These are phyloP conservation scores for Amblyjoppa proteus DNA, from an alignment of 2,888 invertebrate genomes.

Conservation along the genomic window DNA sequence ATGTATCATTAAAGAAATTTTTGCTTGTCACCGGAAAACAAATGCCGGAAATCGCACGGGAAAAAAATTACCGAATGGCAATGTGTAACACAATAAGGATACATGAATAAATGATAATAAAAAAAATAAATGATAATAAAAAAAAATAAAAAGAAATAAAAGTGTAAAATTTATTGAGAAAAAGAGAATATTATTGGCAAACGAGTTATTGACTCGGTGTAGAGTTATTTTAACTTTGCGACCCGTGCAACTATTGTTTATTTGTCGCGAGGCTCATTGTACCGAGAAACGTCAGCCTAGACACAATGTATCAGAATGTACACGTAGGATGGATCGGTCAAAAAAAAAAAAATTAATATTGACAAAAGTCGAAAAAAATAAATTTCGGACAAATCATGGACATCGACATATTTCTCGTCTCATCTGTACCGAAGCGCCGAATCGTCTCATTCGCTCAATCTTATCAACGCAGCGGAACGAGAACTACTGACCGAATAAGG, in stretches of 20 bases:
- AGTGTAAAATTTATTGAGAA: not conserved
- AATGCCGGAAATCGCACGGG: not conserved
- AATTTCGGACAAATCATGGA: not conserved
- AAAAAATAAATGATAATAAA: not conserved
- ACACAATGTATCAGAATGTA: not conserved
- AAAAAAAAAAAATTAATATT: not conserved
- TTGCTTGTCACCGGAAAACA: not conserved
- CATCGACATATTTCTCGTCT: not conserved
- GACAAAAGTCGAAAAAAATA: not conserved
- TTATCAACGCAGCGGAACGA: not conserved
- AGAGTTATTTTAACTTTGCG: constrained; percentile 41
- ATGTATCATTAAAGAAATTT: not conserved
- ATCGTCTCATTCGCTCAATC: not conserved
- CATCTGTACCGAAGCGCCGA: not conserved
- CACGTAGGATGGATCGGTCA: no score
- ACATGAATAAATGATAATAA: not conserved
- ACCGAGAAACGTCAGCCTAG: constrained; percentile 31
- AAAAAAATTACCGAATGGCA: not conserved
- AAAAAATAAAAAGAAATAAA: not conserved
- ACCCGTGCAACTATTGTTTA: constrained; percentile 37
- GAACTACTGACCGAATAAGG: not conserved
- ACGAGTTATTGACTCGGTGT: constrained; percentile 23
- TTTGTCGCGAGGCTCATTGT: constrained; percentile 44
- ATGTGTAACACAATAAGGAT: not conserved
- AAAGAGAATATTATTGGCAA: constrained; percentile 21